Base-by-base conservation (phyloP, 2,113 vertebrate genomes). In the Myrmophylax atrothorax region DNA sequence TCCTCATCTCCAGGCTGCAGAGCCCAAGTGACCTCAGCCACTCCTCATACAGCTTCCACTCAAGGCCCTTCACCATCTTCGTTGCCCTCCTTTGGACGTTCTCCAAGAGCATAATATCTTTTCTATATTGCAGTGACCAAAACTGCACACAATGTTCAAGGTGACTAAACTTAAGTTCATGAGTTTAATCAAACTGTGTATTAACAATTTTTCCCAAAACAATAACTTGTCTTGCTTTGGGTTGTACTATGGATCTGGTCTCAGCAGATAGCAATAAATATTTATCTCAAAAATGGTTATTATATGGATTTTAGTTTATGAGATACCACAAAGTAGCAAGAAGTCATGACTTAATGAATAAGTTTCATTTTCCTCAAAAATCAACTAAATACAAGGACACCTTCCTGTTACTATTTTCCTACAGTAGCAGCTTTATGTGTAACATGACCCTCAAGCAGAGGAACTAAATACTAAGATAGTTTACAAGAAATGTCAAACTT, bases 101-200 rank as follows among this genome's bases (percentile, higher is more conserved):
- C 7, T 53, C 52, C 26, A 53, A 53, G 16, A 53, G 28, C 28
- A 29, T 53, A 53, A 53, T 53, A 53, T 53, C 26, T 53, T 53
- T 53, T 29, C 29, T 29, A 9, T 53, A 53, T 10, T 53, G 28
- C 16, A 17, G 28, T 29, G 28, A 29, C 28, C 52, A 53, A 53
- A 53, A 53, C 52, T 53, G 16, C 52, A 50, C 28, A 53, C 52
- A 53, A 29, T 53, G 28, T 53, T 53, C 52, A 53, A 53, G 52
- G 52, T 90, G 46, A 83, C 87, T 96, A 92, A 97, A 94, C 64
- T 96, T 96, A 78, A 95, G 82, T 84, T 96, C 70, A 73, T 87
- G 73, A 89, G 33, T 60, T 79, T 85, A 89, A 92, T 38, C 68
- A 58, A 78, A 44, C 28, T 92, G 84, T 68, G 82, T 14, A 60